Conservation (phyloP, 2,113 vertebrate species). For the Nannospalax galili region DNA sequence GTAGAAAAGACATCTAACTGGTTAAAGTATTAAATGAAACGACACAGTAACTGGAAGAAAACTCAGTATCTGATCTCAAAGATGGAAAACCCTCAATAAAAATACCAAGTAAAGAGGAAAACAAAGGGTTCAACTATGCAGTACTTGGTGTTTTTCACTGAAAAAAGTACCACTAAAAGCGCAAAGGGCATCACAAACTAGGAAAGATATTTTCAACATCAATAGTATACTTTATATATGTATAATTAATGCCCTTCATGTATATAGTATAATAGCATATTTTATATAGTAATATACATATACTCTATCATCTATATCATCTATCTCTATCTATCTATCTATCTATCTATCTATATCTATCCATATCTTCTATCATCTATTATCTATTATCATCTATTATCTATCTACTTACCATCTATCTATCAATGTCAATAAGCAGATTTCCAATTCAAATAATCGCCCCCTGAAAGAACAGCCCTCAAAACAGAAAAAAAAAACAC, state of each 20-base stretch:
- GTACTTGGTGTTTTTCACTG: neutral
- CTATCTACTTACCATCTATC: too few species aligned
- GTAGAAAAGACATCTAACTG: conserved; percentile 14
- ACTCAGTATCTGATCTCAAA: neutral
- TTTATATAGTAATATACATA: neutral
- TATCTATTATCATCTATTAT: too few species aligned
- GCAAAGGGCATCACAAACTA: neutral
- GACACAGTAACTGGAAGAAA: conserved; percentile 34
- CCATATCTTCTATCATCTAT: too few species aligned
- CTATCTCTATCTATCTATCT: too few species aligned
- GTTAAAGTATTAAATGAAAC: neutral
- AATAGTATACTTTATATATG: neutral
- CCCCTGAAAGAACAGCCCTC: too few species aligned
- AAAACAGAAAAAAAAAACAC: too few species aligned
- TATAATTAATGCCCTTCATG: neutral
- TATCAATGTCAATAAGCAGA: too few species aligned
- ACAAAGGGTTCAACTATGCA: neutral
- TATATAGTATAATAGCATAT: neutral
- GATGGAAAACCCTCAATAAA: conserved; percentile 2
- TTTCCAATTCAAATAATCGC: too few species aligned
- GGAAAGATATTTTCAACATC: neutral
- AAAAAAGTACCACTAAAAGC: neutral
- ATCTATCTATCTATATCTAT: too few species aligned
- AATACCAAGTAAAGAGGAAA: neutral
- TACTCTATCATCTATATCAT: neutral